Evolutionary conservation across 2,113 vertebrate species (phyloP), one percentile per base, ranked within the genome.

Genomic region (Nothobranchius furzeri): DNA sequence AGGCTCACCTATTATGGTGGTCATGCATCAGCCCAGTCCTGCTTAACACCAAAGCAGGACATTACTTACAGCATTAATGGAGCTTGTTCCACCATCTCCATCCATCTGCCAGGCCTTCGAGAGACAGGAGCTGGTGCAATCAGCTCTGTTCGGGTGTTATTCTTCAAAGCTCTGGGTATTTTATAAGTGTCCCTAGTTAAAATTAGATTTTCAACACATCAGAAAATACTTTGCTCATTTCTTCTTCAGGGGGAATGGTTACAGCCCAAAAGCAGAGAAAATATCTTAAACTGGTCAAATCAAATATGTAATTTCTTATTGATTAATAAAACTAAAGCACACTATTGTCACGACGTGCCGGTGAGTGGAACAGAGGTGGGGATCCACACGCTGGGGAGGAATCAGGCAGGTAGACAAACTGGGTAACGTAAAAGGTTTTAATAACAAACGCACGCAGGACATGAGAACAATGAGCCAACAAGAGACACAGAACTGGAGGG

Each of bases 171-270:
- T 42, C 37, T 67, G 56, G 70, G 78, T 80, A 64, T 75, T 84
- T 79, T 64, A 64, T 64, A 70, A 63, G 52, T 24, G 2, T 85
- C 51, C 45, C 79, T 56, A 73, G 56, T 49, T 87, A 69, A 89
- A 85, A 89, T 86, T 56, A 72, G 75, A 88, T 90, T 86, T 85
- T 71, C 42, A 48, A 15, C 71, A 85, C 76, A 76, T 88, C 76
- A 75, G 55, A 81, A 83, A 78, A 60, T 48, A 68, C 71, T 79
- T 76, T 73, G 57, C 55, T 77, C 63, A 13, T 12, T 30, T 61
- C 67, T 64, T 53, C 12, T 65, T 73, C 60, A n/a, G 17, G 58
- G 60, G 54, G 54, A 3, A 10, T 37, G 46, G 62, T 59, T 54
- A 45, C 30, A 67, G 9, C 47, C 57, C 6, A 15, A 10, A n/a